Evolutionary conservation across 2,888 invertebrate genomes (phyloP), one percentile per base, ranked within the genome.

Genomic region (Pandemis cinnamomeana): DNA sequence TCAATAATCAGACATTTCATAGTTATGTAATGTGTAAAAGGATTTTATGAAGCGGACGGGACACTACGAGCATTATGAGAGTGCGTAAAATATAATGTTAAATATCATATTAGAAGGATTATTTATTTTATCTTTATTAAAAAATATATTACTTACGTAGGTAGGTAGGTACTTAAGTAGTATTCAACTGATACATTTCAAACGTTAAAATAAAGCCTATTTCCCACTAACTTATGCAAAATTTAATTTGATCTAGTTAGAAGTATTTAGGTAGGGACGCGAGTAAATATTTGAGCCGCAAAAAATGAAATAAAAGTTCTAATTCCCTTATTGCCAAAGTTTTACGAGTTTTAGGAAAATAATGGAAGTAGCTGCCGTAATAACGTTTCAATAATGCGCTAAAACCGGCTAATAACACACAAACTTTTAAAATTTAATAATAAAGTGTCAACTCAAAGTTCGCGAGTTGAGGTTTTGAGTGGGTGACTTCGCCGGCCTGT

Each of bases 371-470:
- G 69, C 69, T 48, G 60, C 48, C 60, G 60, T 51, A 69, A 69
- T 69, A 51, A 61, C 61, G 11, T 41, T 61, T 51, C 61, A 61
- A 69, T 61, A 69, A 48, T 48, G 60, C 27, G 61, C 48, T 36
- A 36, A 36, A 36, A 36, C 27, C 27, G 27, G 61, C 48, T 61
- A 69, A 51, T 20, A 20, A 69, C 61, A 69, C 69, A 15, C 69
- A 41, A 69, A 69, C 61, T 69, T 69, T 11, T 55, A 55, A n/a
- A 69, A 71, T 71, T 63, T 63, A 71, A 71, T 71, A 71, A 71
- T 4, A 71, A 71, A 71, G 63, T 63, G n/a, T 44, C 63, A 42
- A 46, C 13, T 51, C 42, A 20, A 42, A 61, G 61, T 67, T 67
- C 44, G 42, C 48, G n/a, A 67, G 67, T 53, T 61, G 51, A 67